Evolutionary conservation across 2,797 vertebrate species (phyloP), one percentile per base, ranked within the genome.

Genomic region (Linurgus olivaceus): DNA sequence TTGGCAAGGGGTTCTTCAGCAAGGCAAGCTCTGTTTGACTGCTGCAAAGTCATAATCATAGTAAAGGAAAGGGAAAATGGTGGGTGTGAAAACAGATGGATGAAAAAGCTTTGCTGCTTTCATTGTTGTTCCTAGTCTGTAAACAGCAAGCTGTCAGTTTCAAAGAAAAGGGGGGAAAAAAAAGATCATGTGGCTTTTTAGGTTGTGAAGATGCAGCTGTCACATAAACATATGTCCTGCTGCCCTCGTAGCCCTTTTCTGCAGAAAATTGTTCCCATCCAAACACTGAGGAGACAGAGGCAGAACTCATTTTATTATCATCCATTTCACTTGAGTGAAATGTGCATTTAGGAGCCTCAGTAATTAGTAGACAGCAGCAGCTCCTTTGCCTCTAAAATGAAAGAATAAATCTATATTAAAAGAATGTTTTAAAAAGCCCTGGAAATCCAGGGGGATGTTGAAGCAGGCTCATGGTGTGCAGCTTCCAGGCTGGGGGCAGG

Each of bases 101-200:
- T 59, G 91, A 33, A 59, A 91, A 87, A 77, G 61, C 89, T 92
- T 62, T 29, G 37, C 75, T 68, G 12, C 72, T 86, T 92, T 83
- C 80, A 80, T 88, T 91, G 81, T 91, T 84, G 78, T 72, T 75
- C 0, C 0, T 75, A 84, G 82, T 55, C 85, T 88, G 90, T 74
- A 90, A 92, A 91, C 89, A 94, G 81, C 87, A 89, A 94, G 87
- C 92, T 96, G 96, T 94, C 94, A 81, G 81, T 70, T 66, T 62
- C 42, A 78, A 86, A 86, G 79, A 61, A 71, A 88, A 54, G 29
- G 9, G 66, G 9, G 0, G 0, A 13, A 13, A 21, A 20, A 65
- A 85, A 67, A 40, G 25, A 61, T 65, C 5, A 15, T 72, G 90
- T 88, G 89, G 79, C 91, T 90, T 83, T 93, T 88, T 63, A 75